Percentiles rank a stretch among this genome's conserved stretches.
Evolutionary conservation across 2,888 invertebrate genomes (phyloP).

Genomic region (Neoascia interrupta): DNA sequence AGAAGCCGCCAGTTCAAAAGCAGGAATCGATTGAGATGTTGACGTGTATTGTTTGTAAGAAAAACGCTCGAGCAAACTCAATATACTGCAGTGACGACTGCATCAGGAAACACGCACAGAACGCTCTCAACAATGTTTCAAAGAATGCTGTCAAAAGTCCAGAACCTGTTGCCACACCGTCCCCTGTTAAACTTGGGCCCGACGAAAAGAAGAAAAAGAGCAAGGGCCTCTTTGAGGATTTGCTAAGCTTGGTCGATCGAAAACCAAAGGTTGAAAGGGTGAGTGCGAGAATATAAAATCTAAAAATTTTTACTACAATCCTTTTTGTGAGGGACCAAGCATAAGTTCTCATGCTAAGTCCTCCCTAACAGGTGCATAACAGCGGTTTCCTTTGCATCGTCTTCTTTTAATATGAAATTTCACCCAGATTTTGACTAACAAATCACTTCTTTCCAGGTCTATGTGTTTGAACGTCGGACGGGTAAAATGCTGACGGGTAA

Average conservation of each 20-base stretch:
- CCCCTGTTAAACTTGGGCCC: conserved; percentile 50
- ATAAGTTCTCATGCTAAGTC: neutral
- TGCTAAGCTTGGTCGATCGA: conserved; percentile 75
- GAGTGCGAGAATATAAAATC: conserved; percentile 52
- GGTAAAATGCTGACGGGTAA: conserved; percentile 87
- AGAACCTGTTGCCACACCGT: conserved; percentile 54
- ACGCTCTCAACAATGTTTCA: conserved; percentile 79
- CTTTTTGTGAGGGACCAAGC: too few relatives aligned
- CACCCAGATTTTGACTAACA: too few relatives aligned
- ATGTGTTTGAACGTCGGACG: conserved; percentile 90
- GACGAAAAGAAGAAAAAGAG: conserved; percentile 77
- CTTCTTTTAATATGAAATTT: too few relatives aligned
- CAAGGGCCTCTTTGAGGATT: conserved; percentile 78
- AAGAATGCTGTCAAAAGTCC: conserved; percentile 71
- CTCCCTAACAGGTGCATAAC: too few relatives aligned
- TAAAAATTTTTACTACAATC: too few relatives aligned
- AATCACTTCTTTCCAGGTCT: conserved; percentile 81
- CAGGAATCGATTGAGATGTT: conserved; percentile 27
- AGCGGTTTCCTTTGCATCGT: conserved; percentile 2
- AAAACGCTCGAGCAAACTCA: conserved; percentile 86
- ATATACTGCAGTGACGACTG: conserved; percentile 95
- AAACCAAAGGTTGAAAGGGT: conserved; percentile 78
- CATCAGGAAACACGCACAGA: conserved; percentile 91
- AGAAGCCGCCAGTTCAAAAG: neutral
- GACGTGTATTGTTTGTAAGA: conserved; percentile 88